A percentile compares a stretch with the other conserved stretches of the same genome.
Conservation (phyloP, 2,888 invertebrate species). For the Alsophila aescularia region DNA sequence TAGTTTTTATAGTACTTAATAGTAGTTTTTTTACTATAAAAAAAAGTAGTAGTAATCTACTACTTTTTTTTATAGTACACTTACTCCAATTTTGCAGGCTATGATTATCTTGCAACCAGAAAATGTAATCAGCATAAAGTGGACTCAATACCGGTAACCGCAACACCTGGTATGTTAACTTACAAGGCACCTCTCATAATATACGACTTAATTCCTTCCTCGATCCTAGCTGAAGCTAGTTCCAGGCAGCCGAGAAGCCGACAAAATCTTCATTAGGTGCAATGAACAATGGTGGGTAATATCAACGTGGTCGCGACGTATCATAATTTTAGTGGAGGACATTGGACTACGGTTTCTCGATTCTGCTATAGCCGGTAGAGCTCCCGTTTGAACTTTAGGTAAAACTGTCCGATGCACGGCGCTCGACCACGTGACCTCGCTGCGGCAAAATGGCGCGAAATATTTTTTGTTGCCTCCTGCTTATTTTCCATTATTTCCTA, state of each 20-base stretch:
- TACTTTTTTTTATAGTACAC: too few species aligned
- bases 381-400: neutral
- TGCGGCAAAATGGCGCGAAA: too few species aligned
- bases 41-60: too few species aligned
- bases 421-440: too few species aligned
- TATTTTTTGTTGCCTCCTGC: too few species aligned
- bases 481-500: too few species aligned
- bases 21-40: too few species aligned
- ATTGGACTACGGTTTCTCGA: neutral
- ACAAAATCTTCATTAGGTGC: conserved; percentile 6
- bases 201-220: neutral
- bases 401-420: too few species aligned
- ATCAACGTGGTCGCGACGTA: conserved; percentile 1
- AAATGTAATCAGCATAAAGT: neutral
- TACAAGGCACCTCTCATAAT: neutral
- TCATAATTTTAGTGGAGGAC: conserved; percentile 1
- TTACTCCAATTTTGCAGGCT: neutral
- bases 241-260: neutral
- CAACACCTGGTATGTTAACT: neutral
- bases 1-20: too few species aligned
- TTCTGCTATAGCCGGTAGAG: too few species aligned
- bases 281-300: conserved; percentile 8
- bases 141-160: neutral
- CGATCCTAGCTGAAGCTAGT: neutral
- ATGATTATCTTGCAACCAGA: neutral